A percentile compares a stretch with the other conserved stretches of the same genome.
Conservation (phyloP, 2,888 invertebrate species). For the Zonitis immaculata region DNA sequence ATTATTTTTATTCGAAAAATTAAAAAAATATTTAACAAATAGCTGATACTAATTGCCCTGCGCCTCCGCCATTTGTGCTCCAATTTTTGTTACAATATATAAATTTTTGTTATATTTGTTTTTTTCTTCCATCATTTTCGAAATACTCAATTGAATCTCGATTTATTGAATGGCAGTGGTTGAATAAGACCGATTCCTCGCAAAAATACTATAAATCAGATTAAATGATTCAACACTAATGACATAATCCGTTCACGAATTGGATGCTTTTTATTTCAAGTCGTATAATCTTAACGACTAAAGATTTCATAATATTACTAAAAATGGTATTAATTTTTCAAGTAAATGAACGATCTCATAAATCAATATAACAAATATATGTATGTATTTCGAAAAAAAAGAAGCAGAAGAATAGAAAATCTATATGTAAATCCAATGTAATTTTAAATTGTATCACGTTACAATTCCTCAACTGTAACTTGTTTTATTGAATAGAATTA, state of each 20-base stretch:
- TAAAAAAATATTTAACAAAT: neutral
- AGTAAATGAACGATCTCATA: neutral
- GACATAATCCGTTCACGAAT: conserved; percentile 9
- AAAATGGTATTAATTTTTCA: too few relatives aligned
- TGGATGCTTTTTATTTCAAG: conserved; percentile 2
- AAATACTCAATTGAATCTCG: neutral
- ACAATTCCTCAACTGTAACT: neutral
- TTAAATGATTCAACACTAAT: conserved; percentile 11
- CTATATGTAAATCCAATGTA: neutral
- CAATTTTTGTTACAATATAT: too few relatives aligned
- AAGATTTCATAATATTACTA: neutral
- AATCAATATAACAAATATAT: neutral
- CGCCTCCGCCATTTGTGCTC: neutral
- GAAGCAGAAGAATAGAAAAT: conserved; percentile 2
- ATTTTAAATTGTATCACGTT: neutral
- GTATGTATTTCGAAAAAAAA: too few relatives aligned
- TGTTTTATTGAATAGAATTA: neutral
- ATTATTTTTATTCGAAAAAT: neutral
- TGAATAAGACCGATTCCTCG: neutral
- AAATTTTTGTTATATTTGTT: too few relatives aligned
- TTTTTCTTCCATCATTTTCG: too few relatives aligned
- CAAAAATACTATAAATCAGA: conserved; percentile 6
- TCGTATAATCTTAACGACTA: conserved; percentile 6
- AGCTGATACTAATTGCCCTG: too few relatives aligned
- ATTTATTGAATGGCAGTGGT: neutral